Percentiles rank a stretch among this genome's conserved stretches.
These are phyloP conservation scores for Heliconius himera DNA, from an alignment of 1,140 invertebrate species.

Conservation along the genomic window DNA sequence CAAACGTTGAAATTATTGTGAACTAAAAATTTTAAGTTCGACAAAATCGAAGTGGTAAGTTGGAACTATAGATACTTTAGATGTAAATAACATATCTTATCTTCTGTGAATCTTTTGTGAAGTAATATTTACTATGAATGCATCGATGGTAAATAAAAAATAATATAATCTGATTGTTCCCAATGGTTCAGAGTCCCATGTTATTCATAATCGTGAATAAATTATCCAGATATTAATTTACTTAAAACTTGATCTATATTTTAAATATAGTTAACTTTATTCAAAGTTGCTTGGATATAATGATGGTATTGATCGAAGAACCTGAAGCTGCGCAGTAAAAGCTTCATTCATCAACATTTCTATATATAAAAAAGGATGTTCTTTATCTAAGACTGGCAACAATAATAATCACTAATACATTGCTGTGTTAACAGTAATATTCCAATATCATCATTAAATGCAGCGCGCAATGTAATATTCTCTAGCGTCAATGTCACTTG, in stretches of 20 bases:
- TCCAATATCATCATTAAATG: neutral
- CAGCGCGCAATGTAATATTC: conserved; percentile 22
- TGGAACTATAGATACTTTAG: too few species aligned
- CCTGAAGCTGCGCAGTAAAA: conserved; percentile 41
- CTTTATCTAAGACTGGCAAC: conserved; percentile 20
- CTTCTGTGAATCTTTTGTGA: too few species aligned
- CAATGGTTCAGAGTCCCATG: too few species aligned
- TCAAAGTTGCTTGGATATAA: neutral
- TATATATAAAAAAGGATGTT: conserved; percentile 12
- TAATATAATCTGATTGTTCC: too few species aligned
- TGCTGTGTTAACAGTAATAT: neutral
- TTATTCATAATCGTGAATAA: neutral
- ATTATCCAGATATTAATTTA: neutral
- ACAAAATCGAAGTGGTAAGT: too few species aligned
- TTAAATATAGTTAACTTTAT: neutral
- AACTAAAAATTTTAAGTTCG: too few species aligned
- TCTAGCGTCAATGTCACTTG: conserved; percentile 25
- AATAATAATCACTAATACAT: conserved; percentile 27
- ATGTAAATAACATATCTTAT: too few species aligned
- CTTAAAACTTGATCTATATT: too few species aligned
- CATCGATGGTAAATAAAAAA: too few species aligned
- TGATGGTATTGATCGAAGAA: conserved; percentile 34
- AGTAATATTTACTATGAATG: too few species aligned
- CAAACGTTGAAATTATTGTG: too few species aligned
- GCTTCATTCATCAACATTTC: conserved; percentile 29